phyloP scores from a whole-genome alignment of 2,888 invertebrate genomes.

The Nebria brevicollis region DNA sequence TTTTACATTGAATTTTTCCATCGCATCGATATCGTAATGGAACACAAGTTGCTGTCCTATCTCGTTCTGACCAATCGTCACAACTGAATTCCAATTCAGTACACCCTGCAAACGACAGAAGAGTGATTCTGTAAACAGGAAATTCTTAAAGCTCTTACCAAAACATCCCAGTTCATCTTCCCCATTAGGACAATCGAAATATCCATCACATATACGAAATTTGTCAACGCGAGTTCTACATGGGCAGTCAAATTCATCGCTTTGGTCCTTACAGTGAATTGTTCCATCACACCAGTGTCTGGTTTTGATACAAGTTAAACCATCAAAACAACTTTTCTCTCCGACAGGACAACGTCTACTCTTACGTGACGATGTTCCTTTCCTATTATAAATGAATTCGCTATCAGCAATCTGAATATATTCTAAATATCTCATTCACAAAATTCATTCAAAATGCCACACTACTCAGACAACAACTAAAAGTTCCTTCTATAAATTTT shows the following conservation, averaged over 20 bases:
- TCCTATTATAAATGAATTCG: slow-evolving; percentile 16
- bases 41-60: slow-evolving; percentile 72
- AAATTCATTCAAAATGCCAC: not conserved
- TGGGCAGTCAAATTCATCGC: slow-evolving; percentile 79
- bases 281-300: slow-evolving; percentile 76
- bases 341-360: slow-evolving; percentile 55
- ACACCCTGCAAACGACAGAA: slow-evolving; percentile 68
- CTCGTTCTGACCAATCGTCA: slow-evolving; percentile 68
- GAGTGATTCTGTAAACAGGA: not conserved
- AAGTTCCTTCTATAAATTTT: too few species aligned
- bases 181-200: slow-evolving; percentile 82
- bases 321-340: slow-evolving; percentile 58
- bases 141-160: slow-evolving; percentile 63
- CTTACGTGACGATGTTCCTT: slow-evolving; percentile 22
- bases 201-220: slow-evolving; percentile 80
- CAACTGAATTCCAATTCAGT: slow-evolving; percentile 74
- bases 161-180: slow-evolving; percentile 85
- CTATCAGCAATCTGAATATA: too few species aligned
- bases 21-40: slow-evolving; percentile 77
- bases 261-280: slow-evolving; percentile 79
- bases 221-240: slow-evolving; percentile 76
- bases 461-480: too few species aligned
- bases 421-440: not conserved
- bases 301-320: slow-evolving; percentile 66
- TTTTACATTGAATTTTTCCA: slow-evolving; percentile 73